Conservation (phyloP, 37 sponge, comb jelly and placozoan genomes). For the Ianthella basta region DNA sequence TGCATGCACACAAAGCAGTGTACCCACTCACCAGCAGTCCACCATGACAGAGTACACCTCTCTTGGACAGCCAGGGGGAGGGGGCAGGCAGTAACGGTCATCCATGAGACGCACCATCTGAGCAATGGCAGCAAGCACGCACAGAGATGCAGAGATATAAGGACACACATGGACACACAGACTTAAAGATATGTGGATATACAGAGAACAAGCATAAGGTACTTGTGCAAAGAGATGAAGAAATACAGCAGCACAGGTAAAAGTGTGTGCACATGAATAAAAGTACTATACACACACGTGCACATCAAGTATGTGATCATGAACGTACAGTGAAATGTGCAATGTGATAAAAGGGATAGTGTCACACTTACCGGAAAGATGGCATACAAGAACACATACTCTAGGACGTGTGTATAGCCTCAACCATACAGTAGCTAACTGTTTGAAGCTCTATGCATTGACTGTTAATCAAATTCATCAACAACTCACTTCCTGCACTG, state of each 20-base stretch:
- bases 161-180: neutral
- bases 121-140: too few species aligned
- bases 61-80: constrained; percentile 27
- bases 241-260: too few species aligned
- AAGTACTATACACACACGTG: too few species aligned
- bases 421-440: neutral
- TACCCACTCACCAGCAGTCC: neutral
- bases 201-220: neutral
- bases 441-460: neutral
- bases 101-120: neutral
- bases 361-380: too few species aligned
- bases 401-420: too few species aligned
- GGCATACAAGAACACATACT: neutral
- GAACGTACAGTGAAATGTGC: too few species aligned
- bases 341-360: too few species aligned
- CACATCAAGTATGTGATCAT: too few species aligned
- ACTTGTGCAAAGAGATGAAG: neutral
- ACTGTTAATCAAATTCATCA: too few species aligned
- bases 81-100: constrained; percentile 1
- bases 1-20: too few species aligned
- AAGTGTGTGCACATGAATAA: too few species aligned
- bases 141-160: neutral
- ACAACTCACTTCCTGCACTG: constrained; percentile 12
- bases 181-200: neutral
- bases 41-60: constrained; percentile 18